These are phyloP conservation scores for Planococcus citri DNA, from an alignment of 1,140 invertebrate species.

Conservation along the genomic window DNA sequence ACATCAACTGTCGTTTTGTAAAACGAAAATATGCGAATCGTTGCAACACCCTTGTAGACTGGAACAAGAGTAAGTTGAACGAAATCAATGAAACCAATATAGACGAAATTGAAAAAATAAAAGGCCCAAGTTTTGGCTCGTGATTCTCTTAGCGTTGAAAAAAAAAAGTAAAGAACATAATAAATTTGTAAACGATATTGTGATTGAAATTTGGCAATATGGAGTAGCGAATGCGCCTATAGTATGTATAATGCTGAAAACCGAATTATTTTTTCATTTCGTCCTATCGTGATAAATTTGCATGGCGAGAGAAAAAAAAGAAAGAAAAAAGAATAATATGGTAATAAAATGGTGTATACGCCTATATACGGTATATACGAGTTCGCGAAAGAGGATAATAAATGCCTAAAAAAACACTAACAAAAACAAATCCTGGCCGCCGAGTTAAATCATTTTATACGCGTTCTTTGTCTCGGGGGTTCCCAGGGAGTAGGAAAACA, in stretches of 20 bases:
- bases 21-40: conserved; percentile 28
- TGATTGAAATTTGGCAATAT: neutral
- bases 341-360: neutral
- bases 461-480: no score
- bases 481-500: no score
- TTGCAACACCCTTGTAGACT: conserved; percentile 28
- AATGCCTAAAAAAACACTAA: neutral
- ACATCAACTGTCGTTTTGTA: conserved; percentile 32
- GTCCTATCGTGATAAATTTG: neutral
- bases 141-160: no score
- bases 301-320: no score
- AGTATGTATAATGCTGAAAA: neutral
- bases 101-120: no score
- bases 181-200: conserved; percentile 8
- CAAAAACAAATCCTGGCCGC: no score
- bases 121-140: no score
- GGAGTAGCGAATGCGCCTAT: neutral
- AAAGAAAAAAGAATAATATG: neutral
- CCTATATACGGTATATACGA: no score
- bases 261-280: neutral
- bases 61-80: neutral
- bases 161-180: neutral
- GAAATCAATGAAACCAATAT: neutral
- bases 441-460: no score
- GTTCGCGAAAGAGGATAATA: neutral